Evolutionary conservation across 2,113 vertebrate species (phyloP).

Genomic region (Vanacampus margaritifer): DNA sequence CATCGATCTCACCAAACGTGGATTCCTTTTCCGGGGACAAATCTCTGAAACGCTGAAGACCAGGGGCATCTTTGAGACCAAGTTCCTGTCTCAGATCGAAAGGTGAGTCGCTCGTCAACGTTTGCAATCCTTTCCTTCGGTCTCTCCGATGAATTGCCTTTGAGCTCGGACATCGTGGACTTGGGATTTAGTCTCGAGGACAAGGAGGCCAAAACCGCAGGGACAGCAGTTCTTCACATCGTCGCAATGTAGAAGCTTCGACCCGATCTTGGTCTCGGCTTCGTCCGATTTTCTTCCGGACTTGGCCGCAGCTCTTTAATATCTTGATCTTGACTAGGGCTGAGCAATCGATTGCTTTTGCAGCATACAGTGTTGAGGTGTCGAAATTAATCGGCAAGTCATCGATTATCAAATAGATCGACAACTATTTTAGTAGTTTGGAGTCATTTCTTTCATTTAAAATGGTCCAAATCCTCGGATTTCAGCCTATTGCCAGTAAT

Average conservation of each 20-base stretch:
- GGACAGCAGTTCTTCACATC: not conserved
- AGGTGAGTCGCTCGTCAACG: conserved; percentile 66
- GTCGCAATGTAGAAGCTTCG: not conserved
- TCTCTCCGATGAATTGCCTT: not conserved
- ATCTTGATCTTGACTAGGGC: not conserved
- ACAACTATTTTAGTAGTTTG: no score
- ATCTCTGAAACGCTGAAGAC: conserved; percentile 96
- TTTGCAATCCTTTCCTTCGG: no score
- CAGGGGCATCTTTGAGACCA: conserved; percentile 95
- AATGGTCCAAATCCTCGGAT: no score
- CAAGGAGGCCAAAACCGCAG: not conserved
- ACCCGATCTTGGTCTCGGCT: not conserved
- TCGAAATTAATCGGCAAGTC: no score
- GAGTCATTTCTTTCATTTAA: no score
- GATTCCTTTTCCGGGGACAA: conserved; percentile 94
- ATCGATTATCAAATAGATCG: no score
- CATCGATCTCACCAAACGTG: conserved; percentile 91
- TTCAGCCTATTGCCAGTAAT: no score
- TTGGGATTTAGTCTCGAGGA: not conserved
- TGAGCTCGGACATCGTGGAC: not conserved
- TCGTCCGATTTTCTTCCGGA: not conserved
- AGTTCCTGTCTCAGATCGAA: conserved; percentile 97
- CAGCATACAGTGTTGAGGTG: no score
- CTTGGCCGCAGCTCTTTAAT: not conserved
- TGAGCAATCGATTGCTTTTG: no score